Base-by-base conservation (phyloP, 2,888 invertebrate genomes). In the Caenorhabditis afra region DNA sequence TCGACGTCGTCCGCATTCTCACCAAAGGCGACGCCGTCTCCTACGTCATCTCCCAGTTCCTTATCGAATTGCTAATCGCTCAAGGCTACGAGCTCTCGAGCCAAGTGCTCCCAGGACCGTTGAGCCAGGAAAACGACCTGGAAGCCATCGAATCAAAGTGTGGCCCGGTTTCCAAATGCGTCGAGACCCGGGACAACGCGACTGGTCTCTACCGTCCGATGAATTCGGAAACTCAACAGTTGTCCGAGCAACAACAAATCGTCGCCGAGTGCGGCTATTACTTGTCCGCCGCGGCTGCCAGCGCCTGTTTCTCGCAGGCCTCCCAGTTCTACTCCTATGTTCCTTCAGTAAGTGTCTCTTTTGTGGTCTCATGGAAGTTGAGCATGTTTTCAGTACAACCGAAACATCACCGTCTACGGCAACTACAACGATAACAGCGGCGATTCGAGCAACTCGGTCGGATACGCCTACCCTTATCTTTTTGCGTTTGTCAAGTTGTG, bases 51-150 rank as follows among this genome's bases (percentile, higher is more conserved):
- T n/a, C 16, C 29, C 23, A 12, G 8, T 29, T 29, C 5, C 52
- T 68, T 14, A 59, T 68, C 41, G 16, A 44, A 3, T 12, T 12
- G 3, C 18, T 68, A 18, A 11, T 52, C 0, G 14, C n/a, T 5
- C 10, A 67, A 4, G 59, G 59, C 5, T 68, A 59, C 37, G 1
- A 20, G 41, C 7, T 47, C 55, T 7, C 35, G 18, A 20, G 16
- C 22, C n/a, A 18, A 7, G 29, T 47, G 3, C 50, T 58, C 29
- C 29, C 58, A 22, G 68, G 68, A 4, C 58, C 68, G 1, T 5
- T 68, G 29, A 29, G 29, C 45, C n/a, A 41, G 16, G 53, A 65
- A 41, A 65, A 65, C 14, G 65, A 65, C 12, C 23, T 65, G 10
- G 44, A 65, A 1, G 53, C 52, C n/a, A 65, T 65, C 22, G 23